Evolutionary conservation across 2,797 vertebrate genomes (phyloP), one percentile per base, ranked within the genome.

Genomic region (Cryptoprocta ferox): DNA sequence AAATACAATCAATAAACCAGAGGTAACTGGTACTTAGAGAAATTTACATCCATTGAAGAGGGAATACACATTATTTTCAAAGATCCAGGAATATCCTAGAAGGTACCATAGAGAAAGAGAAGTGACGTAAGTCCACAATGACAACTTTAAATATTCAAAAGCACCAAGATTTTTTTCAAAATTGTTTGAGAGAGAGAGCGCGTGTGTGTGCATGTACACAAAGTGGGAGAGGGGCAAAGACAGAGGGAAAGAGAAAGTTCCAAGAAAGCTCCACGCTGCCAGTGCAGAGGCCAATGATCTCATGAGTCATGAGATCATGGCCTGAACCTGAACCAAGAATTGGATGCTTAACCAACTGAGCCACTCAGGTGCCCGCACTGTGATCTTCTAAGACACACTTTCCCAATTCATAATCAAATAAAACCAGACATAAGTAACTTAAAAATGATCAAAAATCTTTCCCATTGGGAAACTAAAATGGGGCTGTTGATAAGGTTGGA

Each of bases 391-490:
- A 73, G 32, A 11, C 85, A 80, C 32, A 75, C 50, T 35, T 37
- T 70, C 66, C 24, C 50, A 84, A 56, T 56, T 83, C 10, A 80
- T 35, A 92, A 76, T 42, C 24, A 39, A 87, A 68, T 75, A 83
- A 90, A 94, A 88, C 86, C 68, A 80, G 61, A 84, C 10, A 50
- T 26, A 96, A 92, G 37, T 37, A 32, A 91, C 81, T 76, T 92
- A 5, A 50, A 83, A 86, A 86, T 28, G 68, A 80, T 12, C 39
- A 28, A 35, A 86, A 75, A 63, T 80, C 14, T 65, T 50, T 79
- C 45, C 65, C 35, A 13, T 6, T 79, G 26, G 24, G n/a, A 80
- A 76, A 88, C 13, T 35, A 50, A 90, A 90, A 91, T 24, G 13
- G 4, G 42, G 24, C 37, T 81, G 3, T 10, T 66, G n/a, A 59